Base-by-base conservation (phyloP, 1,140 invertebrate species). In the Metaphire vulgaris region DNA sequence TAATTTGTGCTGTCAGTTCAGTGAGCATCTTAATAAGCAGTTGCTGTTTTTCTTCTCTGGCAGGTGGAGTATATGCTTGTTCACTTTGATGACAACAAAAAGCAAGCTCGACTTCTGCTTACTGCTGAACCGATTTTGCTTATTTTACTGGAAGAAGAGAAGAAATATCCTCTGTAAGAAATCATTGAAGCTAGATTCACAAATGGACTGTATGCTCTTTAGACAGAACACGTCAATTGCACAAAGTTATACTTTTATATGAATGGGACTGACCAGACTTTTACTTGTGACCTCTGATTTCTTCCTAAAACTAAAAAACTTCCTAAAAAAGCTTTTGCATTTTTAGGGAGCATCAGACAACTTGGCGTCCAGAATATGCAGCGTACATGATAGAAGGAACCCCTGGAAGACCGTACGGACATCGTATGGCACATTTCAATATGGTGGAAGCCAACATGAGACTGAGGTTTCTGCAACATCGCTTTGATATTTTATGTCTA, bases 321-420 rank as follows among this genome's bases (percentile, higher is more conserved):
- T n/a, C n/a, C n/a, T 56, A 56, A 56, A 56, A 56, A 12, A 56
- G 41, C 41, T 56, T 56, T 56, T 28, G 26, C 67, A 12, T 69
- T 69, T 80, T 12, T 74, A 84, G 83, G 32, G 79, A 82, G 67
- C 79, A 80, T 41, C 78, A 80, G 1, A 81, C 82, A 15, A 81
- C 82, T 69, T 99, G 97, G 97, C 89, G 95, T 72, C 97, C 97
- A 26, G 97, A 99, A 88, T 99, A 97, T 89, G 97, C 93, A 32
- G 91, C 93, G 69, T 99, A 99, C 82, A 99, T 99, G 97, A 90
- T 99, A 69, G 98, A 99, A 88, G 97, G 97, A n/a, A 99, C 97
- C 0, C 98, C 98, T 26, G 97, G 97, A 14, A 92, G 93, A 83
- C 97, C 97, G 0, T 90, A 89, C 78, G 87, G 87, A 16, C 81